These are phyloP conservation scores for Syrmaticus mikado DNA, from an alignment of 2,113 vertebrate genomes.

Conservation along the genomic window DNA sequence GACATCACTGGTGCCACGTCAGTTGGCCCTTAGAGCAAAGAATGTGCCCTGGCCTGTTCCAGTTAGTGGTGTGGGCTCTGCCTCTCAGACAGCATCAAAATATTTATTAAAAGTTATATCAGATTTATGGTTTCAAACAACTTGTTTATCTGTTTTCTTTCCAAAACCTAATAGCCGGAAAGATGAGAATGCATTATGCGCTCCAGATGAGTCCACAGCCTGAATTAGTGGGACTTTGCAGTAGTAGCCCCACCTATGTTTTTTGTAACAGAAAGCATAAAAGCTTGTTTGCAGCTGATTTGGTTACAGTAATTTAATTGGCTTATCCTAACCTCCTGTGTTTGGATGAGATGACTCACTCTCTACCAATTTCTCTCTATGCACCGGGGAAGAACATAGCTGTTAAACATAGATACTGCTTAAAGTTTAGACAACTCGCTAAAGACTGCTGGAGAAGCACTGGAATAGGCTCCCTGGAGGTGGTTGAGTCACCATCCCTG, in stretches of 20 bases:
- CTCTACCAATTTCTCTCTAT: background rate
- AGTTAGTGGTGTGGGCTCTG: background rate
- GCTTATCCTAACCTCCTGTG: background rate
- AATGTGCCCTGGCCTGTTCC: background rate
- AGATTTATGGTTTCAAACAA: background rate
- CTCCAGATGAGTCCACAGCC: background rate
- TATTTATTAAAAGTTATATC: background rate
- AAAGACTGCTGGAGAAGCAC: background rate
- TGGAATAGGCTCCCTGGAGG: no score
- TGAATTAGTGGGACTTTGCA: background rate
- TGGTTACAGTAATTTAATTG: background rate
- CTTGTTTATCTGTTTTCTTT: background rate
- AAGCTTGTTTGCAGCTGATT: background rate
- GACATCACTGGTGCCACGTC: background rate
- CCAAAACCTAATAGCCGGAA: background rate
- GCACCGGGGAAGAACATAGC: background rate
- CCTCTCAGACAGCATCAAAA: background rate
- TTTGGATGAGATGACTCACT: background rate
- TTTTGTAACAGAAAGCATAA: rapidly evolving
- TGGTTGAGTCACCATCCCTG: no score
- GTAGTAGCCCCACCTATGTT: background rate
- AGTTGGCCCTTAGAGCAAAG: background rate
- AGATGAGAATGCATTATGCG: background rate
- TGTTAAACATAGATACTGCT: background rate
- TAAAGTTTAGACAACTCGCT: background rate